Base-by-base conservation (phyloP, 2,113 vertebrate genomes). In the Syngnathus scovelli region DNA sequence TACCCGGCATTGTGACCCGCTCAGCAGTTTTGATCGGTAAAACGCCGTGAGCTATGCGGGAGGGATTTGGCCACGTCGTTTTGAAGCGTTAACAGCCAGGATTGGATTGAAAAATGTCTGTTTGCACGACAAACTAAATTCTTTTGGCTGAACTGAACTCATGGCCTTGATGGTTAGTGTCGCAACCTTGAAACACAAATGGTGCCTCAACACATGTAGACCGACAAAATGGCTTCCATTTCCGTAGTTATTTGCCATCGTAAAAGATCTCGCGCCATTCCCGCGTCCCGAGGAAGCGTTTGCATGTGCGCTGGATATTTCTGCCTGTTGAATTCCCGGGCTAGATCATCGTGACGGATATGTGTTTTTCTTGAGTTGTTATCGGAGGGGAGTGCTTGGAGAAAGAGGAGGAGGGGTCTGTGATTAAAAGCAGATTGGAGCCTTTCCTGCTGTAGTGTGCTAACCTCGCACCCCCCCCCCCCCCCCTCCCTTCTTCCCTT, bases 351-450 rank as follows among this genome's bases (percentile, higher is more conserved):
- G 4, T 64, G 69, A 74, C 71, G 61, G 46, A 66, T 59, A 61
- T 44, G 70, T 48, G 9, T 54, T 37, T 49, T 77, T 60, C 37
- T 65, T 36, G 10, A 36, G 62, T 46, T 73, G 75, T 78, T 82
- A 80, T 85, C 81, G 54, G 72, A 76, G 55, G 71, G 70, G 65
- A 68, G 77, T 59, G 69, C 55, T 71, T 77, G 70, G 69, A 27
- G 11, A 43, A 43, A 13, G 41, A 43, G 41, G 11, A 43, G 11
- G 41, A 43, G 41, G 41, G 12, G 41, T 9, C 83, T 73, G 79
- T 94, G 93, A 95, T 95, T 94, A 92, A 91, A 93, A 93, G 92
- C 95, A 95, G 94, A 93, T 91, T 84, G 89, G 87, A 87, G 82
- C 46, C 77, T 90, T 96, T 96, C 93, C 94, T 94, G 93, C 91